Evolutionary conservation across 2,797 vertebrate species (phyloP), one percentile per base, ranked within the genome.

Genomic region (Muscicapa striata): DNA sequence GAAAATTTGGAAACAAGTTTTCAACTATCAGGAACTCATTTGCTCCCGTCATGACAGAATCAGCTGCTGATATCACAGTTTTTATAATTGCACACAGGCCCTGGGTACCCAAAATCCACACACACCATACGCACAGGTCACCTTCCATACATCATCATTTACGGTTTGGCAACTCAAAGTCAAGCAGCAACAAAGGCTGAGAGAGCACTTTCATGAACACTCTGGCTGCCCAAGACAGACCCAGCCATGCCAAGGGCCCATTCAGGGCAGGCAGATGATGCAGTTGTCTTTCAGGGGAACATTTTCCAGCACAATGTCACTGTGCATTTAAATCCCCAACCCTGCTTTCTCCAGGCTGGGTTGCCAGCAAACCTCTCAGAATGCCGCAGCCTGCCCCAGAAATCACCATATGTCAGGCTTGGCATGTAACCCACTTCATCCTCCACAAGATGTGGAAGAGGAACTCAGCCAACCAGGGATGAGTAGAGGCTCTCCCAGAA

Each of bases 361-460:
- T 13, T 94, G 94, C 72, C 94, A 91, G 80, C 66, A 94, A 87
- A 48, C 75, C 70, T 45, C 72, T 63, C 57, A 9, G 57, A 89
- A 67, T 0, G 0, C 61, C 0, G 0, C 89, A 80, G 84, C 46
- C 79, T 93, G 78, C 61, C 89, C 87, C 14, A 5, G 81, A 89
- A 90, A 89, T 51, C 87, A 87, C 81, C 76, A 27, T 87, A 84
- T 87, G 84, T 85, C 81, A 88, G 69, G n/a, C 63, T 68, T 92
- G 86, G 90, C 82, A 88, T 49, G 38, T 20, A 49, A 38, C 58
- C 68, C 15, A 2, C 38, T 92, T 66, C 80, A 79, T 73, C 52
- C 40, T 94, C 36, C 38, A 59, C 81, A 69, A 79, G 64, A 75
- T 34, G 34, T 30, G n/a, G 45, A 78, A 72, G 13, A 64, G 68